Evolutionary conservation across 1,140 invertebrate species (phyloP).

Genomic region (Drosophila equinoxialis): DNA sequence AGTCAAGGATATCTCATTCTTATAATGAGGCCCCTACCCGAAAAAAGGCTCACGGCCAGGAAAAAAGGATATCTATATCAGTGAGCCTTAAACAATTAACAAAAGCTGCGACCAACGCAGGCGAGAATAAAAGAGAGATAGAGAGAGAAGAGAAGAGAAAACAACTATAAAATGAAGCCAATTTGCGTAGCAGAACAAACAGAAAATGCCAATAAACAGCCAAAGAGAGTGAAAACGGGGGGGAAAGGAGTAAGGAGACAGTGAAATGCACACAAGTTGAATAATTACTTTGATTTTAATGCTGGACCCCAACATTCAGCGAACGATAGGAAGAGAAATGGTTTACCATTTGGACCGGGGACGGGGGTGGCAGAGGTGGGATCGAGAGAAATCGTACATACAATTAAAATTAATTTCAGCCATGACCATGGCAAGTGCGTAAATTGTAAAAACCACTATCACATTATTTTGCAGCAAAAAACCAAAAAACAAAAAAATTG

Average conservation of each 20-base stretch:
- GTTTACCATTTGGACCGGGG: background rate
- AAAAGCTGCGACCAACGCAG: conserved; percentile 57
- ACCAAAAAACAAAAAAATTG: conserved; percentile 8
- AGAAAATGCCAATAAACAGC: conserved; percentile 15
- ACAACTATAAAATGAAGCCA: conserved; percentile 71
- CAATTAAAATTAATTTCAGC: conserved; percentile 78
- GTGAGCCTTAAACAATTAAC: conserved; percentile 71
- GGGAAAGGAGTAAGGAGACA: background rate
- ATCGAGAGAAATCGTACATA: conserved; percentile 37
- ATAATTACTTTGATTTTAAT: conserved; percentile 81
- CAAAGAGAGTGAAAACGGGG: conserved; percentile 7
- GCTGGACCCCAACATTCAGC: conserved; percentile 32
- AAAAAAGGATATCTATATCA: conserved; percentile 70
- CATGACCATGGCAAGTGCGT: conserved; percentile 67
- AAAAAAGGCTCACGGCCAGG: conserved; percentile 15
- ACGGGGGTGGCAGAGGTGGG: background rate
- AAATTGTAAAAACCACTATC: conserved; percentile 79
- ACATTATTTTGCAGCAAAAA: conserved; percentile 63
- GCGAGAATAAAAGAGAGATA: no score
- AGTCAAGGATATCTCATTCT: conserved; percentile 41
- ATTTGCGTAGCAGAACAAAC: conserved; percentile 57
- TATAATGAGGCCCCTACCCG: conserved; percentile 61
- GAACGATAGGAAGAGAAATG: conserved; percentile 11
- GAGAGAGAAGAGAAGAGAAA: conserved; percentile 19
- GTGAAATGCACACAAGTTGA: conserved; percentile 63